phyloP scores from a whole-genome alignment of 2,113 vertebrate species.

The Crypturellus undulatus region DNA sequence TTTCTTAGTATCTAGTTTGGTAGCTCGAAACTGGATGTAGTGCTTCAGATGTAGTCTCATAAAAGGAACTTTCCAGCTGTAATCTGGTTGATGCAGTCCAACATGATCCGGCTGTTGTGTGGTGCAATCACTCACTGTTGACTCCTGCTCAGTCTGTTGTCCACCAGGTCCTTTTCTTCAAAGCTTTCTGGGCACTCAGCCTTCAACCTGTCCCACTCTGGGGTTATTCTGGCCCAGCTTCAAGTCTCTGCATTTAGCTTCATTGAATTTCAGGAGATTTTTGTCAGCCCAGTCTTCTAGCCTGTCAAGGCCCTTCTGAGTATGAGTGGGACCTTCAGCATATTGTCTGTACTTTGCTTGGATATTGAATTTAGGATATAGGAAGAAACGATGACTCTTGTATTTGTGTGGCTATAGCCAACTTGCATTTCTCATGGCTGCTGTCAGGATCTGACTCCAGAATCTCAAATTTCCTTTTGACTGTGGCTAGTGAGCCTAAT shows the following conservation, averaged over 20 bases:
- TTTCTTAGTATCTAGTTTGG: background rate
- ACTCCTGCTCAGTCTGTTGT: background rate
- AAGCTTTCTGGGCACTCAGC: background rate
- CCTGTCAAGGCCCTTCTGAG: background rate
- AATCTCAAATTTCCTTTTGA: background rate
- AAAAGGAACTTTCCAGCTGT: background rate
- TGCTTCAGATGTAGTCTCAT: background rate
- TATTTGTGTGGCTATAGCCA: background rate
- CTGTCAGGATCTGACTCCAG: background rate
- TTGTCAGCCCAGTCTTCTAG: background rate
- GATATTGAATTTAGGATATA: background rate
- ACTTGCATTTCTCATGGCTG: background rate
- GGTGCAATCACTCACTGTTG: background rate
- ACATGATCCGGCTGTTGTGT: background rate
- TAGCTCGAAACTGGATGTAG: background rate
- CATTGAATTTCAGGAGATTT: background rate
- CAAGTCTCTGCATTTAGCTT: background rate
- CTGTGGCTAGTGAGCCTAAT: background rate
- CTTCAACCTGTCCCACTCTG: background rate
- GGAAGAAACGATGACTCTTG: background rate
- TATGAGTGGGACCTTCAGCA: background rate
- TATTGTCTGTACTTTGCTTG: background rate
- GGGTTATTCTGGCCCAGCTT: background rate
- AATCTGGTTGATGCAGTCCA: background rate
- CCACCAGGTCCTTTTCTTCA: background rate